Percentiles rank a stretch among this genome's conserved stretches.
Evolutionary conservation across 2,888 invertebrate species (phyloP).

Genomic region (Entomobrya multifasciata): DNA sequence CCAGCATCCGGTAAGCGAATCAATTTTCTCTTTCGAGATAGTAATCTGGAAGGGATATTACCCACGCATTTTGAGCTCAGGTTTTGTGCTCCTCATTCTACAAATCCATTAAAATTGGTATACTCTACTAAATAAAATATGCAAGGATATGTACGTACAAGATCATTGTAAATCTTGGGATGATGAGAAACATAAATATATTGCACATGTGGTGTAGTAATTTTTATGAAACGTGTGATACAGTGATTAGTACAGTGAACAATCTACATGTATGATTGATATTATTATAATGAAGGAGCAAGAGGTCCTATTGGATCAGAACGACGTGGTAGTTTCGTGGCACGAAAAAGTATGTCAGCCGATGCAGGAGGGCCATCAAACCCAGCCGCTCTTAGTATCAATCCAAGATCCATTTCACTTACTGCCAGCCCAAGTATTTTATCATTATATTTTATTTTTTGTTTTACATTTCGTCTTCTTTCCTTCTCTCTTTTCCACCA

Average conservation of each 20-base stretch:
- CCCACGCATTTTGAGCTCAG: neutral
- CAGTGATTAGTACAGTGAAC: neutral
- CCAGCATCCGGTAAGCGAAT: constrained; percentile 78
- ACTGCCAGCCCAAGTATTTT: constrained; percentile 75
- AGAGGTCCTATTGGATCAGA: constrained; percentile 70
- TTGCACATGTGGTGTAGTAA: neutral
- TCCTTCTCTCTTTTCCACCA: neutral
- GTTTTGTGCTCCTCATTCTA: too few relatives aligned
- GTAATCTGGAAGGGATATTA: neutral
- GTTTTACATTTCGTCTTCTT: constrained; percentile 45
- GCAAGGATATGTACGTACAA: too few relatives aligned
- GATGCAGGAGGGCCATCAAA: constrained; percentile 76
- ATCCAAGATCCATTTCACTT: constrained; percentile 77
- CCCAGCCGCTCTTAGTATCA: constrained; percentile 71
- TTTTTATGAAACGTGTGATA: neutral
- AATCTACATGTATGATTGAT: constrained; percentile 3
- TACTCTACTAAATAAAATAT: too few relatives aligned
- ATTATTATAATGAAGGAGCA: constrained; percentile 64
- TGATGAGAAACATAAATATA: too few relatives aligned
- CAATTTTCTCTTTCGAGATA: neutral
- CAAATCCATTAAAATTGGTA: too few relatives aligned
- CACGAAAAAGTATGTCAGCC: constrained; percentile 78
- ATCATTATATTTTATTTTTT: constrained; percentile 38
- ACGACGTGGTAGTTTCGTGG: constrained; percentile 79
- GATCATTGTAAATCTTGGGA: too few relatives aligned